These are phyloP conservation scores for Balanococcus diminutus DNA, from an alignment of 2,888 invertebrate species.

Conservation along the genomic window DNA sequence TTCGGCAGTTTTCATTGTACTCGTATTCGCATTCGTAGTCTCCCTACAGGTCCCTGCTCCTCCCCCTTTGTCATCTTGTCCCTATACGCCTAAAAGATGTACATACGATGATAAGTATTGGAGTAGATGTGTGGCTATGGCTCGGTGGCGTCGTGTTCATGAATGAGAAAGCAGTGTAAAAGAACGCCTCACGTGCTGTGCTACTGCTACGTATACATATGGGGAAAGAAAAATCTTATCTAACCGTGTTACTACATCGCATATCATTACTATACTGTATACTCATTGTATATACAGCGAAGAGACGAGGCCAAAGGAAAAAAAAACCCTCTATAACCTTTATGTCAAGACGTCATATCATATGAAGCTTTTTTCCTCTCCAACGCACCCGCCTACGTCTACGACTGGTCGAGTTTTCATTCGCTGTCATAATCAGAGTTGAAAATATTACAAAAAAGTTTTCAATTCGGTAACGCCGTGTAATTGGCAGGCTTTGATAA, in stretches of 20 bases:
- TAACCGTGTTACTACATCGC: background rate
- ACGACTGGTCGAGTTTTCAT: conserved; percentile 1
- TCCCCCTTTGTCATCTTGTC: no score
- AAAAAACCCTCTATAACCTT: background rate
- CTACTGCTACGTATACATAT: no score
- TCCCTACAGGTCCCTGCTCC: no score
- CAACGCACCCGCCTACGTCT: background rate
- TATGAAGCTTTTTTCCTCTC: background rate
- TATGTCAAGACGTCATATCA: conserved; percentile 23
- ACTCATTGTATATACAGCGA: background rate
- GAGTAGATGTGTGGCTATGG: no score
- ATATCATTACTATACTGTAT: background rate
- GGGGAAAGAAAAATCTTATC: background rate
- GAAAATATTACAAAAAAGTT: conserved; percentile 7
- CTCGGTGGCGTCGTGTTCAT: no score
- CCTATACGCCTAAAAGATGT: no score
- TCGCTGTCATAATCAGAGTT: conserved; percentile 24
- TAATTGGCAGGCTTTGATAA: conserved; percentile 5
- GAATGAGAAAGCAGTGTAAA: no score
- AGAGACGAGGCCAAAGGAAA: no score
- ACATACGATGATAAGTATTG: no score
- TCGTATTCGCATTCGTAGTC: no score
- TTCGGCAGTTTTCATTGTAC: no score
- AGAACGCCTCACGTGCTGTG: no score
- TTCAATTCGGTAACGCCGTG: background rate